Evolutionary conservation across 2,888 invertebrate genomes (phyloP).

Genomic region (Caradrina kadenii): DNA sequence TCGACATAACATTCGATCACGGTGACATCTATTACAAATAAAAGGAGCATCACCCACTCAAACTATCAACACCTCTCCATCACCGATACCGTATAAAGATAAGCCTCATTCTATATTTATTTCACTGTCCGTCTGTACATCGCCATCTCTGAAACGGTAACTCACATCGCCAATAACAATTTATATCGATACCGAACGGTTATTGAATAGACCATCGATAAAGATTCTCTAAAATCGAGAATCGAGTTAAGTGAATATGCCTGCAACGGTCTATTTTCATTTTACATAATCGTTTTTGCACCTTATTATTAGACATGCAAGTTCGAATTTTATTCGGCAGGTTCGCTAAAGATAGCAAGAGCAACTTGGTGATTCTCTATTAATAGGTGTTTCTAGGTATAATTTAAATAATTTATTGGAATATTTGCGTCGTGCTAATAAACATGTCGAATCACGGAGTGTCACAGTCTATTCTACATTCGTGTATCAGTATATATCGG

Average conservation of each 20-base stretch:
- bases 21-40: conserved; percentile 64
- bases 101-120: conserved; percentile 83
- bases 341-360: conserved; percentile 36
- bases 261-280: conserved; percentile 62
- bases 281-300: conserved; percentile 27
- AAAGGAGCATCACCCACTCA: conserved; percentile 76
- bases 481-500: conserved; percentile 69
- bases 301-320: conserved; percentile 39
- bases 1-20: conserved; percentile 46
- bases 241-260: conserved; percentile 65
- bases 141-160: conserved; percentile 85
- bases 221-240: conserved; percentile 77
- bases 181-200: conserved; percentile 86
- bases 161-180: conserved; percentile 87
- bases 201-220: conserved; percentile 84
- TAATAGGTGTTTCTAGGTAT: conserved; percentile 72
- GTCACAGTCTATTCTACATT: conserved; percentile 64
- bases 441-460: conserved; percentile 73
- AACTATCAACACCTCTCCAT: conserved; percentile 78
- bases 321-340: conserved; percentile 41
- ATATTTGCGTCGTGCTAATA: conserved; percentile 76
- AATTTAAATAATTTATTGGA: conserved; percentile 80
- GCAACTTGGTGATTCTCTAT: conserved; percentile 62
- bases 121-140: conserved; percentile 84
- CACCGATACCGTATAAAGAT: conserved; percentile 82